Percentiles rank a stretch among this genome's conserved stretches.
Evolutionary conservation across 2,113 vertebrate species (phyloP).

Genomic region (Indri indri): DNA sequence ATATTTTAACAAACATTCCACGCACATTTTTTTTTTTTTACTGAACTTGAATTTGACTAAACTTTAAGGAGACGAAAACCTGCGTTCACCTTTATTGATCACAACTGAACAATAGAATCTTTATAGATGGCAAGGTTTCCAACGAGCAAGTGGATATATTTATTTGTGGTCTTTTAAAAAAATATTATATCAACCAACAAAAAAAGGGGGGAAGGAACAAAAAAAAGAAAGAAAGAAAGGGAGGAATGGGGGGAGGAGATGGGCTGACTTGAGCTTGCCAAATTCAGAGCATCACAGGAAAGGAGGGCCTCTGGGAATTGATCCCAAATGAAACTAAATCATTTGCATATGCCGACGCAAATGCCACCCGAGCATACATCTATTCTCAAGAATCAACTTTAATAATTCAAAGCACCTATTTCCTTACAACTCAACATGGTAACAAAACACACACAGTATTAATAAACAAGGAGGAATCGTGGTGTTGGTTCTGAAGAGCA

Average conservation of each 20-base stretch:
- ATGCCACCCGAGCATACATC: constrained; percentile 84
- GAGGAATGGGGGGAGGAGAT: constrained; percentile 9
- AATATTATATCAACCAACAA: constrained; percentile 66
- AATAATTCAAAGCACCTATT: constrained; percentile 88
- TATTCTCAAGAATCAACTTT: constrained; percentile 86
- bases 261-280: constrained; percentile 83
- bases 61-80: constrained; percentile 41
- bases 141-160: constrained; percentile 23
- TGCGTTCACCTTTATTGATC: constrained; percentile 22
- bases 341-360: constrained; percentile 90
- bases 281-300: constrained; percentile 87
- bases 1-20: constrained; percentile 26
- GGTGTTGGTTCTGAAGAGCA: constrained; percentile 43
- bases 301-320: constrained; percentile 87
- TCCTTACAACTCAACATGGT: constrained; percentile 76
- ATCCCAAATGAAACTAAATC: constrained; percentile 91
- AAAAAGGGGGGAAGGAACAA: background rate
- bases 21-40: background rate
- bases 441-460: constrained; percentile 77
- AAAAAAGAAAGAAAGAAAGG: background rate
- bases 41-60: constrained; percentile 15
- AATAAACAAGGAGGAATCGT: constrained; percentile 64
- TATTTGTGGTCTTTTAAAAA: constrained; percentile 67
- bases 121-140: constrained; percentile 12
- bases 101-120: constrained; percentile 60